Conservation (phyloP, 2,888 invertebrate genomes). For the Lampropteryx suffumata region DNA sequence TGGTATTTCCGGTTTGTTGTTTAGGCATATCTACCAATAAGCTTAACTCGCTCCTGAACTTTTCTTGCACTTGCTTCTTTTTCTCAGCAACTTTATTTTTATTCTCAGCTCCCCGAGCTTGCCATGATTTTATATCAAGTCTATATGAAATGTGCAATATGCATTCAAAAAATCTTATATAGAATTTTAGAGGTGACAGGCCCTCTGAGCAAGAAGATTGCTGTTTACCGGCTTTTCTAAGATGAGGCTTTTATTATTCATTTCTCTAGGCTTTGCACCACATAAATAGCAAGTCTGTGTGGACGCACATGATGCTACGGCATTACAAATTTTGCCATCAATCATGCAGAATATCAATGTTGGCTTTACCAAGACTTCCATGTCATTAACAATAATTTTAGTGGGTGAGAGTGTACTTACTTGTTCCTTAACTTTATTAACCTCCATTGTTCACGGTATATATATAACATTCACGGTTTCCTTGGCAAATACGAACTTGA, state of each 20-base stretch:
- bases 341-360: background rate
- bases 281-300: background rate
- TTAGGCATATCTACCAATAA: background rate
- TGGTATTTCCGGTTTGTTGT: background rate
- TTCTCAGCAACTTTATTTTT: background rate
- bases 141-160: background rate
- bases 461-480: background rate
- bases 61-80: background rate
- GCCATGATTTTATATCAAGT: background rate
- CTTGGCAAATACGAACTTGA: background rate
- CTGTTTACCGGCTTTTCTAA: background rate
- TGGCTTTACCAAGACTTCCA: background rate
- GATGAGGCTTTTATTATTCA: background rate
- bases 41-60: background rate
- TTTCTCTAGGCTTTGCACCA: background rate
- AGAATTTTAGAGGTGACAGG: background rate
- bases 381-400: background rate
- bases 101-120: background rate
- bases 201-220: background rate
- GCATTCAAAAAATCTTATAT: background rate
- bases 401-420: background rate
- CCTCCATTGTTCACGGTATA: background rate
- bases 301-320: background rate
- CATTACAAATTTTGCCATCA: background rate
- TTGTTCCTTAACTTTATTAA: background rate